Percentiles rank a stretch among this genome's conserved stretches.
phyloP scores from a whole-genome alignment of 2,888 invertebrate genomes.

The Lasioglossum pauxillum region DNA sequence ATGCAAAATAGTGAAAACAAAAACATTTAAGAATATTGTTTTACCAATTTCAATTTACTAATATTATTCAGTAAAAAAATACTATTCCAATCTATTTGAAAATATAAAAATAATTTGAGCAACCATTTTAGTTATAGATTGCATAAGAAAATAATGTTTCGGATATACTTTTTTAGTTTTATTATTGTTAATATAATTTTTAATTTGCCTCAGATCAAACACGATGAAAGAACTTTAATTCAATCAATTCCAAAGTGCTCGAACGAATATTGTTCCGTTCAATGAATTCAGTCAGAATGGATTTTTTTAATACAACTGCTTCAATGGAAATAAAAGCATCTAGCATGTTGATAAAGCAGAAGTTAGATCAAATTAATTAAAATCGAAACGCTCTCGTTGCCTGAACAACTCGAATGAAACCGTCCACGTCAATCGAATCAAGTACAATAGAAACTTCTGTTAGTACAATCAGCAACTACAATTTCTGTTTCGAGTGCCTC shows the following conservation, averaged over 20 bases:
- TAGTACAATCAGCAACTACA: not conserved
- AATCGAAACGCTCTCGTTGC: not conserved
- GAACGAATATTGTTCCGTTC: not conserved
- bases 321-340: not conserved
- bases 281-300: not conserved
- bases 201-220: not conserved
- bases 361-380: slow-evolving; percentile 4
- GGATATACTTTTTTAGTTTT: not conserved
- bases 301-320: slow-evolving; percentile 22
- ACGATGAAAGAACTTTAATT: not conserved
- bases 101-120: not conserved
- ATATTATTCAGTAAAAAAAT: not conserved
- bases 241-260: not conserved
- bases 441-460: slow-evolving; percentile 6
- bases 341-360: not conserved
- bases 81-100: not conserved
- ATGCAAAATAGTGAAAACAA: not conserved
- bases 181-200: not conserved
- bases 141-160: not conserved
- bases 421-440: not conserved
- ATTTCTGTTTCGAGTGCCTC: not conserved
- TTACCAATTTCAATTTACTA: too few relatives aligned
- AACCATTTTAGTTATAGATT: not conserved
- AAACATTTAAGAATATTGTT: not conserved
- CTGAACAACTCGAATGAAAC: not conserved